Evolutionary conservation across 2,113 vertebrate genomes (phyloP), one percentile per base, ranked within the genome.

Genomic region (Alouatta palliata): DNA sequence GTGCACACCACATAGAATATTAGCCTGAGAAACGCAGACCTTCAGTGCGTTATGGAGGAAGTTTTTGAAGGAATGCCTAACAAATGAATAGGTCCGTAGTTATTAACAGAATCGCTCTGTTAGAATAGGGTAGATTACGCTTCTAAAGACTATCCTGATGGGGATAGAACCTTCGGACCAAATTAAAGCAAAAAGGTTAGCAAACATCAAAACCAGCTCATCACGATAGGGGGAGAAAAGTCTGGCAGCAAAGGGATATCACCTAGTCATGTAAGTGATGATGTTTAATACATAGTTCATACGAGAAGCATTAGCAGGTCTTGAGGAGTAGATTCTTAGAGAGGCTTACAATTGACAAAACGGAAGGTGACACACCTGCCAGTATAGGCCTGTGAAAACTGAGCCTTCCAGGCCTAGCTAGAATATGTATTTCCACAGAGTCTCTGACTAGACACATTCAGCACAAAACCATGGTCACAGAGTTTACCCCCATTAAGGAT

Each of bases 171-270:
- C 82, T 84, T 21, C 87, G 30, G 37, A 82, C 12, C 45, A 82
- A 87, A 94, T 92, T 52, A 94, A 92, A 90, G 91, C 32, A 87
- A 77, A 43, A 27, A 49, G 32, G 43, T 85, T 43, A 49, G 71
- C 54, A 87, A 61, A 87, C 70, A 91, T 79, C 73, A 87, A 91
- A 80, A 86, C 25, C 43, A 49, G 10, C 32, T 35, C 43, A 13
- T 76, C n/a, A n/a, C 91, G 80, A 90, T 5, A 37, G 70, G 1
- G 27, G 17, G 56, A 93, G 30, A 86, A 25, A 30, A 47, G 27
- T 43, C 58, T 83, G 56, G 25, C 49, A 89, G 47, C 54, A 83
- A 84, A 90, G n/a, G 43, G 56, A 25, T 47, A 49, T 45, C 66
- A 37, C 47, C 43, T 86, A 27, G 54, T 68, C 32, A 10, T n/a